These are phyloP conservation scores for Crenichthys baileyi DNA, from an alignment of 2,797 vertebrate species.

Conservation along the genomic window DNA sequence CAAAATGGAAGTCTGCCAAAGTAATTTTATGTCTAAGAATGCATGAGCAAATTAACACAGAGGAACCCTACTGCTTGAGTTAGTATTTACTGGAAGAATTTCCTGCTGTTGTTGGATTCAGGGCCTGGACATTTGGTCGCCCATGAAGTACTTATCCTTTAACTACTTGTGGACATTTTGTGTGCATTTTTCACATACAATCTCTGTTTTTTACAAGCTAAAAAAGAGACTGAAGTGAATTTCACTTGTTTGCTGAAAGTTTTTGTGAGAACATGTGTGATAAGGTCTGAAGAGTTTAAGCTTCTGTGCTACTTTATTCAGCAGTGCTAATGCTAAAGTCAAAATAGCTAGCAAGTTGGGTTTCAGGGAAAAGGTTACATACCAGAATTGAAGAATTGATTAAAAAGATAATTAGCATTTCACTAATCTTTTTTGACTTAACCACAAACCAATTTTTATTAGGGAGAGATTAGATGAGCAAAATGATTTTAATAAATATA, in stretches of 20 bases:
- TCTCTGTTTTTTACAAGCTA: neutral
- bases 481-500: neutral
- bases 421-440: neutral
- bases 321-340: neutral
- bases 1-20: slow-evolving; percentile 50
- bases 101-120: slow-evolving; percentile 32
- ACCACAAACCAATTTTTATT: neutral
- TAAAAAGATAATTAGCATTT: neutral
- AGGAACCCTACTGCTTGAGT: slow-evolving; percentile 33
- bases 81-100: slow-evolving; percentile 21
- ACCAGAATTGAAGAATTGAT: neutral
- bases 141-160: neutral
- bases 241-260: too few species aligned
- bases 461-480: neutral
- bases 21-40: slow-evolving; percentile 47
- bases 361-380: neutral
- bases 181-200: slow-evolving; percentile 4
- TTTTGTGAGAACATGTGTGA: too few species aligned
- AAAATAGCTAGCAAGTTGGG: too few species aligned
- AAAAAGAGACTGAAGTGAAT: neutral
- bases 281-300: too few species aligned
- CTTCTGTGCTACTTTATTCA: neutral
- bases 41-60: slow-evolving; percentile 34
- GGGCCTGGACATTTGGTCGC: slow-evolving; percentile 27
- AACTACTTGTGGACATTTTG: neutral